Percentiles rank a stretch among this genome's conserved stretches.
Evolutionary conservation across 2,797 vertebrate species (phyloP).

Genomic region (Catamblyrhynchus diadema): DNA sequence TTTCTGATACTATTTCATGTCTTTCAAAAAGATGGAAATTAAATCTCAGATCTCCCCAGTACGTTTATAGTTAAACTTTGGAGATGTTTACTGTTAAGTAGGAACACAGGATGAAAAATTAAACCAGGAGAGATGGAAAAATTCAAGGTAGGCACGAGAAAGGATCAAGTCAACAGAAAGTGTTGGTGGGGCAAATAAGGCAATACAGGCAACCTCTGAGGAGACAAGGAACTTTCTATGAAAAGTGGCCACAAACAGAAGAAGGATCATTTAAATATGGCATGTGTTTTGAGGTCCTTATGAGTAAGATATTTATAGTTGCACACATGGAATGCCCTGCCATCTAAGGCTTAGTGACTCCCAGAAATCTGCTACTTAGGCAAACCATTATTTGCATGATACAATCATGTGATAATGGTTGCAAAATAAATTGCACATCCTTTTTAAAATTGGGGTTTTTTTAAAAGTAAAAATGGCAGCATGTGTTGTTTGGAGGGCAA

Average conservation of each 20-base stretch:
- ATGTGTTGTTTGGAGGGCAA: neutral
- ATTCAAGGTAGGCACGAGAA: neutral
- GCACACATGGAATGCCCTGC: neutral
- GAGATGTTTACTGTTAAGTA: neutral
- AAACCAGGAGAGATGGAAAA: neutral
- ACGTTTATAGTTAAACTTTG: neutral
- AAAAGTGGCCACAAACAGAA: neutral
- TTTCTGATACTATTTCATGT: neutral
- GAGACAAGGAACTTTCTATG: neutral
- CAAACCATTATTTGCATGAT: neutral
- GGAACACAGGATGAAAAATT: neutral
- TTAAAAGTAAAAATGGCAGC: neutral
- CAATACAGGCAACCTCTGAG: neutral
- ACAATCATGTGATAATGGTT: neutral
- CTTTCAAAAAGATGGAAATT: neutral
- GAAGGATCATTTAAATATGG: neutral
- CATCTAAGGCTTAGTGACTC: neutral
- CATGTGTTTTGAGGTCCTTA: neutral
- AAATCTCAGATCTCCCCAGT: neutral
- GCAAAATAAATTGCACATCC: neutral
- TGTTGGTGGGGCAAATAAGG: neutral
- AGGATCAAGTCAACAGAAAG: neutral
- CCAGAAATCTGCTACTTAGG: conserved; percentile 7
- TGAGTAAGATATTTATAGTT: neutral
- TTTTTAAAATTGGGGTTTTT: neutral